Base-by-base conservation (phyloP, 2,113 vertebrate species). In the Urocolius indicus region DNA sequence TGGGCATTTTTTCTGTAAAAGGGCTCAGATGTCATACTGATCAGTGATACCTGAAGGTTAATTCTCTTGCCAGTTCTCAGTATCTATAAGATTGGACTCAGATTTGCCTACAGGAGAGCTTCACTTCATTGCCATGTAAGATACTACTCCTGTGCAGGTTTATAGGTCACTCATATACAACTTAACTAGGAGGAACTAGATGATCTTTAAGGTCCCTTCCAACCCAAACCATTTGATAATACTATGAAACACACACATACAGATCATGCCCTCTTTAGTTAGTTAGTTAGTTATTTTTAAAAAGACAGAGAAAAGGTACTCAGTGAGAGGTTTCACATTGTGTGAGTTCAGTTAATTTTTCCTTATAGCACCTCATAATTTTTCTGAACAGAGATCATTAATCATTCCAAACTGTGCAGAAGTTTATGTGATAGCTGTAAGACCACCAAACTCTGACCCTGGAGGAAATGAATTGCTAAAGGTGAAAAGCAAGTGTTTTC, bases 401-500 rank as follows among this genome's bases (percentile, higher is more conserved):
- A 97, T 96, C 96, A 95, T 92, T 95, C 73, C 72, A 83, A 95
- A 94, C 94, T 85, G 93, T 92, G 73, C 52, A 92, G 72, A 93
- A 95, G 83, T 87, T 95, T 93, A 81, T 90, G 94, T 7, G 46
- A 96, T 96, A 94, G 97, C 94, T 97, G 48, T 86, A 88, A 95
- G 97, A 95, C 94, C 96, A 97, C 94, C 96, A 96, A 92, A 96
- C 91, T 68, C 93, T 96, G 96, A 94, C 96, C 95, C 69, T 48
- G 74, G 88, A 96, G 96, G 95, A 97, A 97, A 97, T 97, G 24
- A 97, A 95, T 97, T 97, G 89, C 95, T 95, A 87, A 94, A 96
- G 94, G 96, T 87, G 94, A 97, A 97, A 97, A 95, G 87, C 79
- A 96, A 97, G 96, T 94, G 90, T 95, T 97, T 97, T 97, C 94